Base-by-base conservation (phyloP, 2,113 vertebrate genomes). In the Epinephelus fuscoguttatus region DNA sequence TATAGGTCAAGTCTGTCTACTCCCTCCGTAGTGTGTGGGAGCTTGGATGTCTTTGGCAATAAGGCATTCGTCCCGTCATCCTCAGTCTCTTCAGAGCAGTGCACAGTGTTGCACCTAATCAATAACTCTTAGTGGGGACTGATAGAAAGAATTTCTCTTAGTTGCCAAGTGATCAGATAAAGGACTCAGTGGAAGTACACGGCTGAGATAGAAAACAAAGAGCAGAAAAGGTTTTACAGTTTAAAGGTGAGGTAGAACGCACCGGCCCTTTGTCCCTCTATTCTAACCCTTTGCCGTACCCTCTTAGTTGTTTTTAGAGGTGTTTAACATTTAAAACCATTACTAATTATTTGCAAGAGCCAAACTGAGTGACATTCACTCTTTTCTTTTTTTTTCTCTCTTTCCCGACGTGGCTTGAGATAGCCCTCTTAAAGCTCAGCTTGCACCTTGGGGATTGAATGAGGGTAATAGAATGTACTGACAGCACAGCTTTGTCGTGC, bases 341-440 rank as follows among this genome's bases (percentile, higher is more conserved):
- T 78, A 91, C 72, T 89, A 85, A 92, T 93, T 92, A 86, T 92
- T 94, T 93, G 88, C 93, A 84, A 91, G 92, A 94, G 93, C 93
- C 94, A 94, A 94, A 94, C 89, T 96, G 94, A 95, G 95, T 96
- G 95, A 96, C 94, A 96, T 96, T 96, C 95, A 95, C 94, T 95
- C 94, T 61, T 80, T 80, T 37, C 88, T 78, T 81, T 76, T 82
- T 76, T 75, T 68, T 3, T 3, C 19, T 75, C 79, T 87, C 61
- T 86, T 72, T 87, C 90, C 86, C 62, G 37, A 84, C 57, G 10
- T 85, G 87, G 91, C 90, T 95, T 87, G 84, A 84, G 77, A 75
- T 81, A 71, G 85, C 88, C 88, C 74, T 88, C 86, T 80, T 75
- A 69, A 85, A 87, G 87, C 79, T 88, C 86, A 63, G 87, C 77